A percentile compares a stretch with the other conserved stretches of the same genome.
Evolutionary conservation across 2,888 invertebrate species (phyloP).

Genomic region (Trimorus sp.): DNA sequence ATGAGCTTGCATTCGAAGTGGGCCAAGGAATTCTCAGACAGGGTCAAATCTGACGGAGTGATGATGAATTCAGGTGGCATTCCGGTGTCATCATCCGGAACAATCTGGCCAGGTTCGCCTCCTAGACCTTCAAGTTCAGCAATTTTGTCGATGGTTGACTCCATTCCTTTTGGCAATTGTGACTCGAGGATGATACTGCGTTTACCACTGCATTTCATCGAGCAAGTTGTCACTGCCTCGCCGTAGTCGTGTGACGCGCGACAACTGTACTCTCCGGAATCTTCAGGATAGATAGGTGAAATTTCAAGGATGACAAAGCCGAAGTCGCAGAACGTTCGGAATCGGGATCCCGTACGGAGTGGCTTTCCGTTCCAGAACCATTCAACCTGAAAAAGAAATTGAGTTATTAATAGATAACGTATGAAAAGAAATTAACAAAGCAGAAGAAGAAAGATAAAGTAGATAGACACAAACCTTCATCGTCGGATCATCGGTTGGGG

Average conservation of each 20-base stretch:
- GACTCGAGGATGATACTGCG: constrained; percentile 95
- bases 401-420: too few relatives aligned
- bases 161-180: constrained; percentile 96
- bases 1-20: constrained; percentile 95
- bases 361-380: constrained; percentile 98
- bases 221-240: constrained; percentile 93
- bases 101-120: constrained; percentile 85
- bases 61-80: constrained; percentile 96
- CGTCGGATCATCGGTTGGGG: constrained; percentile 95
- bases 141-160: constrained; percentile 95
- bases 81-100: constrained; percentile 91
- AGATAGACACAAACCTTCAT: constrained; percentile 87
- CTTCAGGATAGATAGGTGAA: constrained; percentile 97
- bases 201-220: constrained; percentile 95
- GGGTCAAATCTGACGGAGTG: constrained; percentile 90
- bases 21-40: constrained; percentile 93
- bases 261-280: constrained; percentile 95
- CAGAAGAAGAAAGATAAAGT: too few relatives aligned
- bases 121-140: constrained; percentile 95
- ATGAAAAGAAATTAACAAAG: too few relatives aligned
- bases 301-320: constrained; percentile 99
- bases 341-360: constrained; percentile 93
- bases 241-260: constrained; percentile 94
- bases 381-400: constrained; percentile 87
- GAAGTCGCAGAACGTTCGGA: constrained; percentile 98